phyloP scores from a whole-genome alignment of 2,888 invertebrate species.

The Nowickia ferox region DNA sequence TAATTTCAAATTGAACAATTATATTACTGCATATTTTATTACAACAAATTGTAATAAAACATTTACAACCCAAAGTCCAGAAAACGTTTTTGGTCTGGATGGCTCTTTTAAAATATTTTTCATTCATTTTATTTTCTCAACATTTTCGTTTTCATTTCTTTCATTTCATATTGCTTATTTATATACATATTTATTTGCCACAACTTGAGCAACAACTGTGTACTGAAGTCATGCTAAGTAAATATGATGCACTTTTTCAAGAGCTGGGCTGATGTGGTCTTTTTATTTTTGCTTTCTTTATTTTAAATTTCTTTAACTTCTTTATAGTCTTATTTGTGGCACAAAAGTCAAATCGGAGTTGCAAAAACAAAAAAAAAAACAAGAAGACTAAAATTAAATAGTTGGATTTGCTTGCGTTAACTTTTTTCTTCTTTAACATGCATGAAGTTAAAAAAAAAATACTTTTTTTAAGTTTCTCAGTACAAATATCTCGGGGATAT shows the following conservation, averaged over 20 bases:
- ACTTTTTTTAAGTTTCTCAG: constrained; percentile 25
- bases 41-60: background rate
- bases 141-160: background rate
- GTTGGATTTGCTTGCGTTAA: background rate
- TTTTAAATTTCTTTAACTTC: constrained; percentile 28
- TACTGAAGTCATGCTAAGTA: constrained; percentile 41
- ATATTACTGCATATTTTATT: constrained; percentile 51
- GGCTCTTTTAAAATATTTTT: constrained; percentile 33
- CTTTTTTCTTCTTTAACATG: background rate
- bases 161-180: constrained; percentile 7
- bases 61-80: background rate
- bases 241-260: constrained; percentile 55
- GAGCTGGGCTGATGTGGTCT: constrained; percentile 4
- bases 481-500: constrained; percentile 66
- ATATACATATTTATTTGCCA: constrained; percentile 49
- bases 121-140: background rate
- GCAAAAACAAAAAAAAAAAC: constrained; percentile 8
- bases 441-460: constrained; percentile 26
- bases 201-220: constrained; percentile 63
- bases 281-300: background rate
- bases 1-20: constrained; percentile 42
- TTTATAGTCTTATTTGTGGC: constrained; percentile 56
- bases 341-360: constrained; percentile 61
- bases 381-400: constrained; percentile 16
- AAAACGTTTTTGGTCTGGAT: background rate